Conservation (phyloP, 2,888 invertebrate genomes). For the Ormyrus pomaceus region DNA sequence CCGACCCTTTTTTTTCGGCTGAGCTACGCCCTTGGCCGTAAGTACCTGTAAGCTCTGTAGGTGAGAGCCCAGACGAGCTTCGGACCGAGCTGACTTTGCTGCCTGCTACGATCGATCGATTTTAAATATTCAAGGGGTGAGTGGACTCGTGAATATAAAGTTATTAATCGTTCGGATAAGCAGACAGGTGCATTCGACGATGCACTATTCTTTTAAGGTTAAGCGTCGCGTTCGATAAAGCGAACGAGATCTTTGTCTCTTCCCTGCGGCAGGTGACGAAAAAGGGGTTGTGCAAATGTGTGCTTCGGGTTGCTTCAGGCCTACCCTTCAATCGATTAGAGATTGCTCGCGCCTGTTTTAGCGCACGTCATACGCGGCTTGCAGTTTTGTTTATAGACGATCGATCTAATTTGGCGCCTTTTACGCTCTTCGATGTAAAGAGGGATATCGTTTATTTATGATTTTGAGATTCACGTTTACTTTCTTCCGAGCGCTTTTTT, state of each 20-base stretch:
- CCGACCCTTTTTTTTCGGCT: neutral
- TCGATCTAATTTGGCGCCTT: constrained; percentile 52
- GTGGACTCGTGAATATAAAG: too few relatives aligned
- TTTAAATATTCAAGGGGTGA: neutral
- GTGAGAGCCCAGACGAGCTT: too few relatives aligned
- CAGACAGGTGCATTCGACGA: too few relatives aligned
- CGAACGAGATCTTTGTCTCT: neutral
- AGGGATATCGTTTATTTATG: constrained; percentile 46
- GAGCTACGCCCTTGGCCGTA: constrained; percentile 11
- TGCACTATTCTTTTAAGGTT: constrained; percentile 33
- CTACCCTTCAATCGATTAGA: constrained; percentile 38
- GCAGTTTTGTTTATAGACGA: constrained; percentile 51
- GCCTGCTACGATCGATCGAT: neutral
- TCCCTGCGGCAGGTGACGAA: neutral
- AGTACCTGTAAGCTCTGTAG: too few relatives aligned
- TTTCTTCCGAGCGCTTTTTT: constrained; percentile 3
- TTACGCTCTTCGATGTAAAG: constrained; percentile 23
- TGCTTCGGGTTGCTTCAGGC: neutral
- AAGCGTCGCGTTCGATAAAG: constrained; percentile 5
- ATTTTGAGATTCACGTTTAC: constrained; percentile 30
- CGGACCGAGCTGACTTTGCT: neutral
- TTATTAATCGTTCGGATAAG: too few relatives aligned
- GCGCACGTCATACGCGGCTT: constrained; percentile 44
- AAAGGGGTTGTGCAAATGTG: constrained; percentile 1
- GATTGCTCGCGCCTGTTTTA: constrained; percentile 43